Conservation (phyloP, 2,113 vertebrate species). For the Poecilia latipinna region DNA sequence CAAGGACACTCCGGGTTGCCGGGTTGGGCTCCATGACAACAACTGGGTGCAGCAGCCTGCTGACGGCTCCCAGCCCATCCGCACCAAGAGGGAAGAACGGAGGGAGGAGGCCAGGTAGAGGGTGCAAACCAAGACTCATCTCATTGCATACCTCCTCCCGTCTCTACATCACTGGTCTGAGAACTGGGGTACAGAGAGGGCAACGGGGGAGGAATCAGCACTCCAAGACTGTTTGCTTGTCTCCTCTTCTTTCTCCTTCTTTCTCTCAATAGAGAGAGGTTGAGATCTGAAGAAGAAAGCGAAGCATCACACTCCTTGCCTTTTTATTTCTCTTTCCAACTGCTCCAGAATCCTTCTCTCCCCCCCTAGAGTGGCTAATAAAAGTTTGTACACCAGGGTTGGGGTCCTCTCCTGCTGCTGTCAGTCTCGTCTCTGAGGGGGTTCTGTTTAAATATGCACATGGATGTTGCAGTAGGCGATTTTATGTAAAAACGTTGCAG, state of each 20-base stretch:
- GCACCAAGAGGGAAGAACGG: conserved; percentile 84
- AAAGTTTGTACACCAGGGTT: conserved; percentile 64
- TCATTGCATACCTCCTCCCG: conserved; percentile 35
- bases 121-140: conserved; percentile 32
- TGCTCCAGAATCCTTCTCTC: conserved; percentile 44
- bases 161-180: conserved; percentile 22
- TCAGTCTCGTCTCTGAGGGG: conserved; percentile 47
- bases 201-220: conserved; percentile 22
- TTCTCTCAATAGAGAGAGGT: conserved; percentile 30
- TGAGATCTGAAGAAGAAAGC: conserved; percentile 60
- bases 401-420: conserved; percentile 70
- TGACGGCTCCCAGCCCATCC: conserved; percentile 75
- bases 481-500: conserved; percentile 60
- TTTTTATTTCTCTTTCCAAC: conserved; percentile 38
- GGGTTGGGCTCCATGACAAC: conserved; percentile 93
- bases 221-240: conserved; percentile 55
- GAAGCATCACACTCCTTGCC: conserved; percentile 61
- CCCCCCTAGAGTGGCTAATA: conserved; percentile 48
- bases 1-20: conserved; percentile 90
- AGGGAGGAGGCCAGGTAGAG: conserved; percentile 82
- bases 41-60: conserved; percentile 93
- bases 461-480: conserved; percentile 34
- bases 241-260: conserved; percentile 41
- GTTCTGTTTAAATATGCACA: conserved; percentile 48
- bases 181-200: conserved; percentile 17